Conservation (phyloP, 2,888 invertebrate species). For the Plusia festucae region DNA sequence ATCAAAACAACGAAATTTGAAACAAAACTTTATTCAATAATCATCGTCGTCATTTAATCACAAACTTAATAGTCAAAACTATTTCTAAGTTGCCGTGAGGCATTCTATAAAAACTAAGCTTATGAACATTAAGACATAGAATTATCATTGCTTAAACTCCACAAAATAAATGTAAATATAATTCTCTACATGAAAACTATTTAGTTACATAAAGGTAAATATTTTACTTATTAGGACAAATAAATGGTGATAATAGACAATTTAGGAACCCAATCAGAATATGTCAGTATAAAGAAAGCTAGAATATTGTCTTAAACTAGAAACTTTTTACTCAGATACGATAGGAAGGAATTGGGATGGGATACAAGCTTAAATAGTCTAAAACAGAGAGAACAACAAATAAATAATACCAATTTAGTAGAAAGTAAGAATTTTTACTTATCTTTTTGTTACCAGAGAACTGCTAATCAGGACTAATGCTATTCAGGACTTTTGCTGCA, state of each 20-base stretch:
- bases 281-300: background rate
- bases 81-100: constrained; percentile 65
- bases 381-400: background rate
- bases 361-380: background rate
- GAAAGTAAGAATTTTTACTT: background rate
- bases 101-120: constrained; percentile 40
- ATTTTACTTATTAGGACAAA: background rate
- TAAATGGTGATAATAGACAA: background rate
- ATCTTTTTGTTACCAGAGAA: background rate
- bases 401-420: background rate
- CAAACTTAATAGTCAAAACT: constrained; percentile 66
- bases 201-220: background rate
- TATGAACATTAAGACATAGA: constrained; percentile 2
- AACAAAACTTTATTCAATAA: constrained; percentile 74
- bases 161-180: background rate
- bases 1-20: constrained; percentile 55
- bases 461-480: background rate
- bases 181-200: background rate
- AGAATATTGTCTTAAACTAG: background rate
- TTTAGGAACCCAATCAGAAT: background rate
- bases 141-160: background rate
- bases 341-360: background rate
- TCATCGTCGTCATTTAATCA: constrained; percentile 65
- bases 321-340: background rate
- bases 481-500: background rate